Percentiles rank a stretch among this genome's conserved stretches.
These are phyloP conservation scores for Diogma glabrata DNA, from an alignment of 2,888 invertebrate species.

Conservation along the genomic window DNA sequence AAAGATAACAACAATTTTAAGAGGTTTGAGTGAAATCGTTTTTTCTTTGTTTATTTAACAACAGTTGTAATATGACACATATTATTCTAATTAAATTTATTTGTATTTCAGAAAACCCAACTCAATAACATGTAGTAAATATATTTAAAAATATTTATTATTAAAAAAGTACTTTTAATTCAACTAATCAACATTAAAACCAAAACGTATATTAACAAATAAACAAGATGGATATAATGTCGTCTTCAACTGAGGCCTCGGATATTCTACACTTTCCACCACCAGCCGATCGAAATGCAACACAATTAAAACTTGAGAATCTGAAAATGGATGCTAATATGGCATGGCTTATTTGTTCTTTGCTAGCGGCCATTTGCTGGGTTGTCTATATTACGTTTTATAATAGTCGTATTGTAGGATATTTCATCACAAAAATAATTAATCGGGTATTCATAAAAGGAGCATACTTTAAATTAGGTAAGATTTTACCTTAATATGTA, in stretches of 20 bases:
- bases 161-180: too few species aligned
- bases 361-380: constrained; percentile 78
- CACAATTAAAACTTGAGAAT: constrained; percentile 38
- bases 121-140: not conserved
- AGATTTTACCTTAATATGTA: too few species aligned
- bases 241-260: constrained; percentile 35
- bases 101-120: too few species aligned
- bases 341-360: constrained; percentile 59
- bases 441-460: constrained; percentile 77
- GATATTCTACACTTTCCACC: constrained; percentile 2
- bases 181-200: not conserved
- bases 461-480: constrained; percentile 83
- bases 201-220: not conserved
- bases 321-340: constrained; percentile 68
- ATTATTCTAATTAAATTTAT: too few species aligned
- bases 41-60: too few species aligned
- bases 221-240: constrained; percentile 14
- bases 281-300: not conserved
- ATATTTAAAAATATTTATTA: too few species aligned
- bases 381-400: constrained; percentile 90
- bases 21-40: too few species aligned
- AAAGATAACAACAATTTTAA: too few species aligned
- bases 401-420: constrained; percentile 84
- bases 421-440: constrained; percentile 75
- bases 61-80: too few species aligned